phyloP scores from a whole-genome alignment of 1,140 invertebrate genomes.

The Pantala flavescens region DNA sequence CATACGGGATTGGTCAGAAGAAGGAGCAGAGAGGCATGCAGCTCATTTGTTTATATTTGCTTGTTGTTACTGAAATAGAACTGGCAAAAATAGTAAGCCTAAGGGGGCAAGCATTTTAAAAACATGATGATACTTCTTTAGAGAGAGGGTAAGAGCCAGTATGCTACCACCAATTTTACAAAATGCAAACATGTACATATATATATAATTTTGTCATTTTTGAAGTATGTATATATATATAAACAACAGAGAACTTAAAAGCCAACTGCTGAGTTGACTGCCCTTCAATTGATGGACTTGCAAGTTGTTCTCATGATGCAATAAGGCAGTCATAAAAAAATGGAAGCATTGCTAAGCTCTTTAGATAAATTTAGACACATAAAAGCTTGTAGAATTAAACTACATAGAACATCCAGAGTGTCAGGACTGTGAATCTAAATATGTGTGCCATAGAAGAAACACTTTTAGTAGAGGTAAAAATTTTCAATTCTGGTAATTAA shows the following conservation, averaged over 20 bases:
- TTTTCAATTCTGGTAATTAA: neutral
- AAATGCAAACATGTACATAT: neutral
- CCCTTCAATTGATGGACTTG: neutral
- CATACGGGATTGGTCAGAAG: constrained; percentile 10
- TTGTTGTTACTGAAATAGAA: constrained; percentile 23
- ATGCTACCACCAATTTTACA: constrained; percentile 2
- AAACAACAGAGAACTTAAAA: neutral
- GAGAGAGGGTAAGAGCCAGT: neutral
- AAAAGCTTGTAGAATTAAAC: neutral
- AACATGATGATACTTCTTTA: constrained; percentile 3
- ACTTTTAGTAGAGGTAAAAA: neutral
- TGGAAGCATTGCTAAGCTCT: neutral
- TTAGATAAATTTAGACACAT: neutral
- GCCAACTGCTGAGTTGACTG: neutral
- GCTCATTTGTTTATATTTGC: constrained; percentile 17
- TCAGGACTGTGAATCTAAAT: neutral
- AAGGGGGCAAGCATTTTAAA: neutral
- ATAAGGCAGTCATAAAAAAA: neutral
- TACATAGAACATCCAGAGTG: constrained; percentile 1
- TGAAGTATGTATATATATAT: no score
- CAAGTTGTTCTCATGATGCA: neutral
- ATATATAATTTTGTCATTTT: no score
- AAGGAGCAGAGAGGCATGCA: constrained; percentile 20
- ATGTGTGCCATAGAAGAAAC: neutral
- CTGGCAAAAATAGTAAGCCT: constrained; percentile 2